A percentile compares a stretch with the other conserved stretches of the same genome.
Conservation (phyloP, 1,140 invertebrate genomes). For the Hypsibius dujardini region DNA sequence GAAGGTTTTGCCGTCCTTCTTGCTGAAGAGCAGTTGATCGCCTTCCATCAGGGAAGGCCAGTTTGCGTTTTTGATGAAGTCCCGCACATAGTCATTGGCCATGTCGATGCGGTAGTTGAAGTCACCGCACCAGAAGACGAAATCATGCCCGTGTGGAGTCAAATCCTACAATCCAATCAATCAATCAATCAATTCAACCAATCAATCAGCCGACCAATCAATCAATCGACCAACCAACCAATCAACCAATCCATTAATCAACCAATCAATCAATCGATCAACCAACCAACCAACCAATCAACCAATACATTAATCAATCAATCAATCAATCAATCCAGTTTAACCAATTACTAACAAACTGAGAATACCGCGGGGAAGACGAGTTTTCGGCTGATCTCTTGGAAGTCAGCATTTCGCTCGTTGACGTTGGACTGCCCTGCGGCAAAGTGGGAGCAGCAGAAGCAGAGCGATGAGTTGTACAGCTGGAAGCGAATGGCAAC, state of each 20-base stretch:
- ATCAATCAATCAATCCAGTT: conserved; percentile 20
- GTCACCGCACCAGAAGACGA: conserved; percentile 98
- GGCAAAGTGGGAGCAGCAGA: conserved; percentile 96
- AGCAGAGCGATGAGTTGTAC: conserved; percentile 80
- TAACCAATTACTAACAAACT: too few species aligned
- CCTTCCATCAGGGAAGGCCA: conserved; percentile 54
- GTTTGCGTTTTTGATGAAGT: conserved; percentile 57
- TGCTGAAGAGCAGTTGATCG: conserved; percentile 64
- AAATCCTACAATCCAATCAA: conserved; percentile 40
- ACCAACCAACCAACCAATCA: background rate
- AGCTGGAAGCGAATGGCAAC: conserved; percentile 78
- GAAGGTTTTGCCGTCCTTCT: conserved; percentile 61
- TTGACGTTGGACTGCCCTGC: conserved; percentile 89
- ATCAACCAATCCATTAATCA: background rate
- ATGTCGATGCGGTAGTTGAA: conserved; percentile 97
- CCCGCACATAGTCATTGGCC: conserved; percentile 80
- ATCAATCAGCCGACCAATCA: too few species aligned
- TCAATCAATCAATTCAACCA: too few species aligned
- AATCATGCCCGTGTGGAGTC: conserved; percentile 82
- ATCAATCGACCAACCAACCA: too few species aligned
- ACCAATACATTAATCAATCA: too few species aligned
- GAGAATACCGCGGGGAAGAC: conserved; percentile 63
- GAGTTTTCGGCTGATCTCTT: conserved; percentile 80
- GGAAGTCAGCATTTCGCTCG: conserved; percentile 87
- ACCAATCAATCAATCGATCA: conserved; percentile 18